phyloP scores from a whole-genome alignment of 2,888 invertebrate species.

The Lasioglossum zephyrum region DNA sequence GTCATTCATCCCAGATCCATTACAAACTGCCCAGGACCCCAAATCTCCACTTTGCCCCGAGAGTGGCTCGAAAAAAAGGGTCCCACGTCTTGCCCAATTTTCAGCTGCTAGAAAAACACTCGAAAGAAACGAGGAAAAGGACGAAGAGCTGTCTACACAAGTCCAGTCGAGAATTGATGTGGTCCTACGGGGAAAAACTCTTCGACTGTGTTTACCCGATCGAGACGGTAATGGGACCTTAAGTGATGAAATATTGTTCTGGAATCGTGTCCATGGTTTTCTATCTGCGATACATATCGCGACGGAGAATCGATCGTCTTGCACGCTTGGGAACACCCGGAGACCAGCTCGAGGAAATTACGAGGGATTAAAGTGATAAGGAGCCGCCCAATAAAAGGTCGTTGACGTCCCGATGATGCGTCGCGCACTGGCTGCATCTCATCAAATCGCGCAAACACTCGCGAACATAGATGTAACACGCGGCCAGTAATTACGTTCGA shows the following conservation, averaged over 20 bases:
- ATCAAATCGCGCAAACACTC: slow-evolving; percentile 55
- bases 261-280: slow-evolving; percentile 29
- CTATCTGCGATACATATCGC: slow-evolving; percentile 37
- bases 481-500: neutral
- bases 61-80: slow-evolving; percentile 37
- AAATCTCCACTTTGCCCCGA: slow-evolving; percentile 40
- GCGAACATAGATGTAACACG: neutral
- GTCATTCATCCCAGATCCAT: slow-evolving; percentile 23
- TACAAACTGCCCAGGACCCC: slow-evolving; percentile 18
- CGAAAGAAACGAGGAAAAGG: neutral
- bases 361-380: slow-evolving; percentile 76
- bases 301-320: slow-evolving; percentile 33
- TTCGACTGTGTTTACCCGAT: neutral
- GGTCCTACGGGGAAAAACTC: neutral
- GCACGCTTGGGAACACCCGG: slow-evolving; percentile 4
- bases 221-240: neutral
- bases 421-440: slow-evolving; percentile 52
- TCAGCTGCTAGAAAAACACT: slow-evolving; percentile 18
- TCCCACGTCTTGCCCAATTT: slow-evolving; percentile 36
- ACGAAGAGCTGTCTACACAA: slow-evolving; percentile 31
- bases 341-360: slow-evolving; percentile 69
- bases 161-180: slow-evolving; percentile 14
- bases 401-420: slow-evolving; percentile 72
- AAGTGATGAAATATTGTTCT: neutral
- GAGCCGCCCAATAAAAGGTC: slow-evolving; percentile 75